Evolutionary conservation across 2,797 vertebrate genomes (phyloP).

Genomic region (Melanotaenia pygmaea): DNA sequence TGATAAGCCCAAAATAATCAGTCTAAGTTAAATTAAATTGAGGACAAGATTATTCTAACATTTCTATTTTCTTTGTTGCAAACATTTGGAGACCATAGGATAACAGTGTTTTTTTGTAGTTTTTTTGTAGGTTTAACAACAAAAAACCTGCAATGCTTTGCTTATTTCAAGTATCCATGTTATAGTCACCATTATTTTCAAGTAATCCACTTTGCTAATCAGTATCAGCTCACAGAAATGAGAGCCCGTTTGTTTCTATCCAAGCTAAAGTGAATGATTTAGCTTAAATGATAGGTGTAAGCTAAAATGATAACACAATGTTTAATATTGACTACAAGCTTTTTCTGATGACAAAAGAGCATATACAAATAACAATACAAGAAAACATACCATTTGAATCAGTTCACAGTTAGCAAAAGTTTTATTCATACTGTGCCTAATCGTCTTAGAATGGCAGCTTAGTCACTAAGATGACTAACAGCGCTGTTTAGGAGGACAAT

Average conservation of each 20-base stretch:
- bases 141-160: not conserved
- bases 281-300: not conserved
- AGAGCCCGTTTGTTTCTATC: not conserved
- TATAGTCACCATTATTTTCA: not conserved
- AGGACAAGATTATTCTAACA: not conserved
- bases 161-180: not conserved
- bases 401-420: not conserved
- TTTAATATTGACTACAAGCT: not conserved
- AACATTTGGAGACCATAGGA: not conserved
- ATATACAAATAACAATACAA: not conserved
- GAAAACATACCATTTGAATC: not conserved
- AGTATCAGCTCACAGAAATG: not conserved
- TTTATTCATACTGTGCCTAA: not conserved
- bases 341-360: not conserved
- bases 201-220: not conserved
- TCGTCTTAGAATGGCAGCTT: not conserved
- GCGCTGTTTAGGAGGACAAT: not conserved
- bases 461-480: not conserved
- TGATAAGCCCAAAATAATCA: not conserved
- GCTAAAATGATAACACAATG: not conserved
- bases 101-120: too few relatives aligned
- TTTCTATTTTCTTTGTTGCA: not conserved
- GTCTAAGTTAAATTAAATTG: not conserved
- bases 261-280: not conserved
- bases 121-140: not conserved